These are phyloP conservation scores for Balearica regulorum DNA, from an alignment of 2,797 vertebrate genomes.

Conservation along the genomic window DNA sequence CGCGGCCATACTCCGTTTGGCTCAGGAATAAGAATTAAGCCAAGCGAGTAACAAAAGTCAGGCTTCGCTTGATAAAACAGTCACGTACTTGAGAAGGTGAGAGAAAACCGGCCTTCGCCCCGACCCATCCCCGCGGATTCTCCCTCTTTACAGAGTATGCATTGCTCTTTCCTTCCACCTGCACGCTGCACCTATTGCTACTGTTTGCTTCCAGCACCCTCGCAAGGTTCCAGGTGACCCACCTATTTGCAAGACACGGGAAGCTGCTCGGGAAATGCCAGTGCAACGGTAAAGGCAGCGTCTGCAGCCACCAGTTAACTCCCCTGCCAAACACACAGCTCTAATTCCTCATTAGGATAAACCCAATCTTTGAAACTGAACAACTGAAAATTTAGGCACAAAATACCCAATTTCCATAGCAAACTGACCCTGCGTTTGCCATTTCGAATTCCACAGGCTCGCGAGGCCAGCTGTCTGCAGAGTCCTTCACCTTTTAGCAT, in stretches of 20 bases:
- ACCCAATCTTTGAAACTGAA: background rate
- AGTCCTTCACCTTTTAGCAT: background rate
- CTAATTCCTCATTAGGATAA: background rate
- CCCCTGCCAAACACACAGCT: fast-evolving
- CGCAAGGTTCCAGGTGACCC: background rate
- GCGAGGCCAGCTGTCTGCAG: background rate
- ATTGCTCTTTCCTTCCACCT: background rate
- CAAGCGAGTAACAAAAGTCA: background rate
- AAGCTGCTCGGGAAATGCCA: background rate
- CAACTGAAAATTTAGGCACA: background rate
- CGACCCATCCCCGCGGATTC: background rate
- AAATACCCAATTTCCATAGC: background rate
- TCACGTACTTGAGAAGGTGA: too few species aligned
- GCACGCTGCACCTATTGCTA: background rate
- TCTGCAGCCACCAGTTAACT: background rate
- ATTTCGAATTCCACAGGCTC: background rate
- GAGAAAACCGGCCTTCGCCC: background rate
- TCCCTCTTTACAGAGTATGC: background rate
- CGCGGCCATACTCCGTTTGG: background rate
- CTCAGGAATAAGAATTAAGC: background rate
- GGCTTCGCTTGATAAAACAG: background rate
- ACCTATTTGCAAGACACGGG: background rate
- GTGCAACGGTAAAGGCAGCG: background rate
- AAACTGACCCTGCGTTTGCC: background rate
- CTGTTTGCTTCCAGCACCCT: background rate